Evolutionary conservation across 2,113 vertebrate species (phyloP).

Genomic region (Bostrychus sinensis): DNA sequence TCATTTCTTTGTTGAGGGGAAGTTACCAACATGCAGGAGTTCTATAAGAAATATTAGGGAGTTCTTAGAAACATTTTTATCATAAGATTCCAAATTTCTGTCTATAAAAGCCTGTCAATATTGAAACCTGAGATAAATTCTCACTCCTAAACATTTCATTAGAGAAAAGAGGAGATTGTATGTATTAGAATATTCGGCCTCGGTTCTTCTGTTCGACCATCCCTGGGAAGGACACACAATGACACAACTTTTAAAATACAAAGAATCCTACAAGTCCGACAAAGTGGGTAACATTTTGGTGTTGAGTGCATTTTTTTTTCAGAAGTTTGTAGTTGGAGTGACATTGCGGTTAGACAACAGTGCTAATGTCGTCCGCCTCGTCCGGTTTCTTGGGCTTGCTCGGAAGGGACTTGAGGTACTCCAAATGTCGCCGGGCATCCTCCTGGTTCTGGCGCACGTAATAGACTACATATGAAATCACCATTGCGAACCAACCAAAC

Average conservation of each 20-base stretch:
- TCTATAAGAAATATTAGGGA: no score
- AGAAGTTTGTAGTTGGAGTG: constrained; percentile 1
- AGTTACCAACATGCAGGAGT: constrained; percentile 22
- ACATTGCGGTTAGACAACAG: constrained; percentile 87
- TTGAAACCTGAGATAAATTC: constrained; percentile 78
- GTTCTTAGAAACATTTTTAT: constrained; percentile 44
- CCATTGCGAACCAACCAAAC: constrained; percentile 99
- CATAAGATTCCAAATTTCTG: constrained; percentile 45
- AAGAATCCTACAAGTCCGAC: constrained; percentile 41
- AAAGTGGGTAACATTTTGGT: constrained; percentile 44
- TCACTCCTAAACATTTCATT: constrained; percentile 25
- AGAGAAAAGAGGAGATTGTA: constrained; percentile 41
- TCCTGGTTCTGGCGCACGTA: constrained; percentile 99
- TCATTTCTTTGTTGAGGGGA: neutral
- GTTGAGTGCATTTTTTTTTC: constrained; percentile 17
- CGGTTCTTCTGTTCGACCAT: constrained; percentile 23
- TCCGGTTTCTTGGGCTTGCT: constrained; percentile 99
- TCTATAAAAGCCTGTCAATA: constrained; percentile 58
- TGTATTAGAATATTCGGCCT: constrained; percentile 21
- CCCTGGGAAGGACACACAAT: constrained; percentile 33
- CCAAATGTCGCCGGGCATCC: constrained; percentile 95
- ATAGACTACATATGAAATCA: constrained; percentile 98
- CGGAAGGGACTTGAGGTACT: constrained; percentile 99
- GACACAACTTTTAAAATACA: constrained; percentile 47
- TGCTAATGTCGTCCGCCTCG: constrained; percentile 94